phyloP scores from a whole-genome alignment of 2,888 invertebrate genomes.

The Thecophora atra region DNA sequence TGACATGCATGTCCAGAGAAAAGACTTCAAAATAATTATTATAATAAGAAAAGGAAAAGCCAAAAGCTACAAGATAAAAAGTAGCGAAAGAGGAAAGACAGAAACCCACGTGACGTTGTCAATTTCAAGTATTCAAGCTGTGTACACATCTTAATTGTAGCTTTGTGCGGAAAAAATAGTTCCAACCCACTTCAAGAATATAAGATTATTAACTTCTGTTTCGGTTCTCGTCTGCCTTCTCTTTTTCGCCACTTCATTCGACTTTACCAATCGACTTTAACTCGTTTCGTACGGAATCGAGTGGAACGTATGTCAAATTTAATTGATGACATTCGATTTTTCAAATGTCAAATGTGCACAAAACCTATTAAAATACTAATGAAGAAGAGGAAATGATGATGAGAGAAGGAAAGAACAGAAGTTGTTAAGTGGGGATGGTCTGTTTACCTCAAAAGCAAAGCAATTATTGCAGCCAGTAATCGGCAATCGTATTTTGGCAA shows the following conservation, averaged over 20 bases:
- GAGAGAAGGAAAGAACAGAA: neutral
- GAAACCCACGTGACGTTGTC: neutral
- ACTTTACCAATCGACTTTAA: too few relatives aligned
- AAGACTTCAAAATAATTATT: neutral
- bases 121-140: neutral
- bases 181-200: neutral
- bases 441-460: neutral
- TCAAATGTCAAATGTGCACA: constrained; percentile 9
- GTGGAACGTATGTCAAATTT: neutral
- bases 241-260: neutral
- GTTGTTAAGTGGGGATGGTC: neutral
- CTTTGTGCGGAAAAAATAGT: neutral
- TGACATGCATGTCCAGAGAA: too few relatives aligned
- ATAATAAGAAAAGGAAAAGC: neutral
- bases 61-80: neutral
- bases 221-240: neutral
- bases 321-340: constrained; percentile 21
- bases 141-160: neutral
- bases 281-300: too few relatives aligned
- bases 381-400: neutral
- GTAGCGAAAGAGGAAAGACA: neutral
- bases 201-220: neutral
- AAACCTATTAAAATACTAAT: constrained; percentile 10
- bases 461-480: neutral
- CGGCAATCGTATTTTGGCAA: constrained; percentile 19